Evolutionary conservation across 2,888 invertebrate species (phyloP).

Genomic region (Diplazon laetatorius): DNA sequence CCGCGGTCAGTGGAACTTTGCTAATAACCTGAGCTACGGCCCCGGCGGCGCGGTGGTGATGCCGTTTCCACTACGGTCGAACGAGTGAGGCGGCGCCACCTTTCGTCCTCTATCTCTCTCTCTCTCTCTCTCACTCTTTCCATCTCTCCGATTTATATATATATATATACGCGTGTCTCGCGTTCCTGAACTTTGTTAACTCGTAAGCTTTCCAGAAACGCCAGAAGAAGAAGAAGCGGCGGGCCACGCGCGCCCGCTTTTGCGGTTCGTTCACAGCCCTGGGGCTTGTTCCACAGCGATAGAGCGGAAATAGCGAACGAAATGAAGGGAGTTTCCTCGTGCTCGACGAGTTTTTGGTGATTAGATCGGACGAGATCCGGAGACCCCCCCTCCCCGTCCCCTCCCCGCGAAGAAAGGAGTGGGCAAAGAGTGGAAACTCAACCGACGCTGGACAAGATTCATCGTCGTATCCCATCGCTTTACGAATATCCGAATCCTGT

Average conservation of each 20-base stretch:
- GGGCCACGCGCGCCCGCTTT: slow-evolving; percentile 31
- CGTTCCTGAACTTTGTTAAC: slow-evolving; percentile 80
- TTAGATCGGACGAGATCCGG: slow-evolving; percentile 75
- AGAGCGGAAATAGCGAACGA: slow-evolving; percentile 70
- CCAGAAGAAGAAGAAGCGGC: slow-evolving; percentile 56
- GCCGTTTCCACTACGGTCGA: slow-evolving; percentile 50
- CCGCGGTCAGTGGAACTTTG: slow-evolving; percentile 80
- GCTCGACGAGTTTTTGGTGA: slow-evolving; percentile 77
- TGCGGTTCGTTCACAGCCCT: slow-evolving; percentile 24
- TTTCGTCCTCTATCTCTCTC: slow-evolving; percentile 45
- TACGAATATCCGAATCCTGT: slow-evolving; percentile 5
- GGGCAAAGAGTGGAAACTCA: slow-evolving; percentile 12
- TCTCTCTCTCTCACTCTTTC: no score
- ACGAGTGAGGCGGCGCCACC: slow-evolving; percentile 52
- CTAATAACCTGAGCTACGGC: slow-evolving; percentile 75
- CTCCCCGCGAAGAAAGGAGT: slow-evolving; percentile 25
- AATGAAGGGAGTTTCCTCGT: slow-evolving; percentile 77
- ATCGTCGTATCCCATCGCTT: slow-evolving; percentile 47
- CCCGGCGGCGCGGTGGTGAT: slow-evolving; percentile 19
- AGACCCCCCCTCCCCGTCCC: no score
- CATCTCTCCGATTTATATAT: no score
- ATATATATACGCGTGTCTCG: slow-evolving; percentile 64
- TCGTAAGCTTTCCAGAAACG: slow-evolving; percentile 74
- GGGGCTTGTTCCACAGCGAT: slow-evolving; percentile 55
- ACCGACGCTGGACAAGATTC: slow-evolving; percentile 39